Conservation (phyloP, 2,888 invertebrate genomes). For the Latrodectus hesperus region DNA sequence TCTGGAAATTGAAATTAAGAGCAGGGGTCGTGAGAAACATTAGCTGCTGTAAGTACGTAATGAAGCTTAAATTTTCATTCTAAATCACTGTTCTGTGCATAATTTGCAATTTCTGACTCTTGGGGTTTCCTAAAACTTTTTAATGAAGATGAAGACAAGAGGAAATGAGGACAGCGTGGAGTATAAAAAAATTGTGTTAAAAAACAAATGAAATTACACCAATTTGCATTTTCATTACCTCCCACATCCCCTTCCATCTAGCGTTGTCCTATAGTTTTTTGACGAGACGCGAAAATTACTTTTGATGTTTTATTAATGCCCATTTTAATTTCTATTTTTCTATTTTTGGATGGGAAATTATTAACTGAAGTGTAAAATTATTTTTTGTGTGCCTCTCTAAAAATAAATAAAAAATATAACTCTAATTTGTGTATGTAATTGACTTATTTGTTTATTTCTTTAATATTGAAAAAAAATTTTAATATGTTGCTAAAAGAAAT, state of each 20-base stretch:
- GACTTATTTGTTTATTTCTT: constrained; percentile 4
- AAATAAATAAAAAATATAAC: background rate
- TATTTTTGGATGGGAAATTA: constrained; percentile 19
- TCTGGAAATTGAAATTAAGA: constrained; percentile 13
- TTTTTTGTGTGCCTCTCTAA: background rate
- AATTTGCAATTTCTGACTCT: constrained; percentile 47
- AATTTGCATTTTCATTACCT: constrained; percentile 60
- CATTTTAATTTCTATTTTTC: constrained; percentile 53
- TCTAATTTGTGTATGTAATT: constrained; percentile 35
- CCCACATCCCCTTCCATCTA: background rate
- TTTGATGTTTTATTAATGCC: constrained; percentile 65
- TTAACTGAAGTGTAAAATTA: constrained; percentile 15
- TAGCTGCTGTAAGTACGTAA: too few species aligned
- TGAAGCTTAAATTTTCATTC: too few species aligned
- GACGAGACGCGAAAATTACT: constrained; percentile 30
- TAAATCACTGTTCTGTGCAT: constrained; percentile 5
- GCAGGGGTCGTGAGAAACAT: background rate
- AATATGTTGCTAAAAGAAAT: too few species aligned
- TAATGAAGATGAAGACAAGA: constrained; percentile 32
- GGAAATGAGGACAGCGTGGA: constrained; percentile 10
- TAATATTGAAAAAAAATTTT: too few species aligned
- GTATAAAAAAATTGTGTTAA: background rate
- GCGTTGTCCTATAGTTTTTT: background rate
- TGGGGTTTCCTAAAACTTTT: constrained; percentile 42
- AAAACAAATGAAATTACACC: constrained; percentile 18